phyloP scores from a whole-genome alignment of 2,797 vertebrate genomes.

The Hafferia zeledoni region DNA sequence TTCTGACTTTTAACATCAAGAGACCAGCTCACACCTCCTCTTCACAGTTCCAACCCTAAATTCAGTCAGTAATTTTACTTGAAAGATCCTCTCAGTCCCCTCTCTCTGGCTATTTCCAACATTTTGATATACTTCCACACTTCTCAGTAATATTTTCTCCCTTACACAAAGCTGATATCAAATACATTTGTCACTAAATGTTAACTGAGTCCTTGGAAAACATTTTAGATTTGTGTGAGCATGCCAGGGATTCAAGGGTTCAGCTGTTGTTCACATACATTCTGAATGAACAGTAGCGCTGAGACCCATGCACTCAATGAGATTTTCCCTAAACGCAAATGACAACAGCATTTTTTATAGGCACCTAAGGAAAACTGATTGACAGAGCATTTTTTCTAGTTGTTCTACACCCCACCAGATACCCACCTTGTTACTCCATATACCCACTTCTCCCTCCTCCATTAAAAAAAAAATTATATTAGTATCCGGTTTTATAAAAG shows the following conservation, averaged over 20 bases:
- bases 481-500: not conserved
- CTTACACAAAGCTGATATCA: not conserved
- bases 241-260: not conserved
- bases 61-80: not conserved
- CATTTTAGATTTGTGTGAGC: not conserved
- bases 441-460: not conserved
- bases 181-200: not conserved
- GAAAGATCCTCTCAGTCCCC: not conserved
- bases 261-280: not conserved
- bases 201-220: not conserved
- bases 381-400: not conserved
- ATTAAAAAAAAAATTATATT: not conserved
- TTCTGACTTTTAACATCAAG: not conserved
- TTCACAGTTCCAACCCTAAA: not conserved
- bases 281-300: not conserved
- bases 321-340: not conserved
- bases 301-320: not conserved
- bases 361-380: not conserved
- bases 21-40: not conserved
- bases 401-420: not conserved
- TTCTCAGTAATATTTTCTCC: not conserved
- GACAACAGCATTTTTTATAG: not conserved
- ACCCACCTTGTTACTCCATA: not conserved
- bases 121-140: not conserved
- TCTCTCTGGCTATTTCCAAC: not conserved